Evolutionary conservation across 2,797 vertebrate genomes (phyloP), one percentile per base, ranked within the genome.

Genomic region (Microctenopoma stevenorrisi): DNA sequence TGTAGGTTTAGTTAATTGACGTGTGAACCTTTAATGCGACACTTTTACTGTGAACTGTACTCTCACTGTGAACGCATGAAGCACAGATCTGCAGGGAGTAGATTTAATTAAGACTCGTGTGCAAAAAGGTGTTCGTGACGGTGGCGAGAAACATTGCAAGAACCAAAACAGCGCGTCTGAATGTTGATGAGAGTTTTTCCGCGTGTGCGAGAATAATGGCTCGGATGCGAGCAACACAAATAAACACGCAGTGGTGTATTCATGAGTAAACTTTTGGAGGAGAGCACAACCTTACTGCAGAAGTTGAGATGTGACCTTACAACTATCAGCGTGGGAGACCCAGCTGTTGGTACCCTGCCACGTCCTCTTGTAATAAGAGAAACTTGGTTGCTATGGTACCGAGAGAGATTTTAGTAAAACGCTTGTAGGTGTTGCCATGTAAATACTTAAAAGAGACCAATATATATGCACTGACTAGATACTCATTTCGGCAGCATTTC

Each of bases 311-410:
- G 50, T 63, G 69, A 85, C 84, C 78, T 86, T 73, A 86, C 30
- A 83, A 80, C 75, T 46, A 28, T 25, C 30, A 74, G 79, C 62
- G 70, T 90, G 85, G 87, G 81, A 81, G 83, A 85, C 47, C 74
- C 76, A 76, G 68, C 56, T 43, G 6, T 66, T 74, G 63, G 67
- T 84, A 68, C 56, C 33, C 55, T 76, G 76, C 74, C 51, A 77
- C 85, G 62, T 86, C 82, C 78, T 78, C 72, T 63, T 46, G 65
- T 54, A 58, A 64, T 46, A 49, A 66, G 53, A 64, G 78, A 79
- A 84, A 78, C 59, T 72, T 69, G 47, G 90, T 91, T 90, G 83
- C 89, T 72, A 91, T 92, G 87, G 89, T 72, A 73, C 85, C 72
- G 15, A 30, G 62, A 79, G 44, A 49, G 51, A 76, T 81, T 84